Percentiles rank a stretch among this genome's conserved stretches.
phyloP scores from a whole-genome alignment of 2,113 vertebrate genomes.

The human (Homo sapiens) region GRCh38 chr22:32515501-32516000 shows the following conservation, averaged over 20 bases:
- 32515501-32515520: neutral
- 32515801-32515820: no score
- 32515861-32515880: no score
- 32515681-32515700: neutral
- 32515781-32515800: neutral
- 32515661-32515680: neutral
- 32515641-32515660: neutral
- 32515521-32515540: neutral
- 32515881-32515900: no score
- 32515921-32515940: no score
- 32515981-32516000: no score
- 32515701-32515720: neutral
- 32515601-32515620: neutral
- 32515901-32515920: no score
- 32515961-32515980: no score
- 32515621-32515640: neutral
- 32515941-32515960: no score
- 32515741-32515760: neutral
- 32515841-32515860: no score
- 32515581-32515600: neutral
- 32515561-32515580: neutral
- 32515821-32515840: no score
- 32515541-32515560: neutral
- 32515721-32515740: neutral
- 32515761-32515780: neutral